Evolutionary conservation across 2,797 vertebrate species (phyloP), one percentile per base, ranked within the genome.

Genomic region (Glyptemys insculpta): DNA sequence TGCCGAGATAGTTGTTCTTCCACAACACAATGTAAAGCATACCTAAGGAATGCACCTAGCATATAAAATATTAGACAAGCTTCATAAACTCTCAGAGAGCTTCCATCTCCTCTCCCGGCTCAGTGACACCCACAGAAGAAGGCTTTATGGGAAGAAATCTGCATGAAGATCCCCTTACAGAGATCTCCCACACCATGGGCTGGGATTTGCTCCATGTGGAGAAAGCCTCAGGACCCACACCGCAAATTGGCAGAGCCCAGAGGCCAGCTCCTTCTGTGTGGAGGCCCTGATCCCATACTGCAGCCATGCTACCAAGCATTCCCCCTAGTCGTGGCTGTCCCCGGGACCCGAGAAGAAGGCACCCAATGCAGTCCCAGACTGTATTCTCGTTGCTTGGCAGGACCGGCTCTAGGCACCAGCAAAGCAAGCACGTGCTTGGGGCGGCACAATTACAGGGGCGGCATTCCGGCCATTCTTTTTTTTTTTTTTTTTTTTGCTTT

Each of bases 151-250:
- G 31, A 65, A 65, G 59, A 84, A 62, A 65, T 11, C 25, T 53
- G 34, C 0, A 0, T 84, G 56, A 85, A 81, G 79, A 95, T 90
- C 25, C 29, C 47, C 1, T 0, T 82, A 47, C 6, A 82, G 90
- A 79, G 18, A 65, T 65, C 57, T 74, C 23, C 68, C 19, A 37
- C 37, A 41, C 23, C 68, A 74, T 74, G 21, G 37, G 19, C 37
- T 0, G 0, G 41, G 25, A 23, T 14, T 41, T 81, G 47, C 11
- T 84, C 80, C 1, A 0, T 53, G 6, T 49, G 53, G 31, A 86
- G 85, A 81, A 74, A 0, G 0, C 74, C 83, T 74, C 23, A 15
- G 78, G 78, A 54, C 79, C 37, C 83, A 16, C 25, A 31, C 49
- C 56, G 52, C 59, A 79, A 79, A 3, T 19, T 86, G 47, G 29